These are phyloP conservation scores for Microctonus aethiopoides DNA, from an alignment of 2,888 invertebrate genomes.

Conservation along the genomic window DNA sequence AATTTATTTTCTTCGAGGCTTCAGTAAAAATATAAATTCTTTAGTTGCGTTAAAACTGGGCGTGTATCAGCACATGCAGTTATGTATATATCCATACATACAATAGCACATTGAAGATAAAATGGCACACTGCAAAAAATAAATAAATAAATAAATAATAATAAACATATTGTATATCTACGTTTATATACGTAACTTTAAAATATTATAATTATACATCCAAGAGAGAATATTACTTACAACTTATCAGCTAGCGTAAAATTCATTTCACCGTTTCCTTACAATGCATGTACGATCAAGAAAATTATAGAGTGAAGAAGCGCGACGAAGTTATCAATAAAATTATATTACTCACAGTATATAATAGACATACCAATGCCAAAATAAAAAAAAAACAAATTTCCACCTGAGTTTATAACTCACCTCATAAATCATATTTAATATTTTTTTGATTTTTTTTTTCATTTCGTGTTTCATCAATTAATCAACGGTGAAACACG, in stretches of 20 bases:
- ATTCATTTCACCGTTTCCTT: constrained; percentile 27
- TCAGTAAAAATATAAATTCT: neutral
- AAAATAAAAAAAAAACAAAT: neutral
- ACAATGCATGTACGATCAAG: constrained; percentile 22
- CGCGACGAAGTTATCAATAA: neutral
- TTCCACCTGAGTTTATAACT: neutral
- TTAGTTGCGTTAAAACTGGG: neutral
- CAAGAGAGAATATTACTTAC: constrained; percentile 4
- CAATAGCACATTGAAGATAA: neutral
- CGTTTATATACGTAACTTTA: neutral
- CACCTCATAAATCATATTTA: neutral
- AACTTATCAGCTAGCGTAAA: constrained; percentile 34
- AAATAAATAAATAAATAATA: no score
- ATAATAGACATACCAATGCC: constrained; percentile 3
- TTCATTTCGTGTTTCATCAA: neutral
- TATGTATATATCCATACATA: neutral
- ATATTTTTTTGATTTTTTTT: neutral
- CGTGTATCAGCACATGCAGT: neutral
- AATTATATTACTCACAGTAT: neutral
- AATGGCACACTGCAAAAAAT: neutral
- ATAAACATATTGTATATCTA: neutral
- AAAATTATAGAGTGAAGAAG: constrained; percentile 34
- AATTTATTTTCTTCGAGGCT: neutral
- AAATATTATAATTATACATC: neutral
- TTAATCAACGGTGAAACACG: neutral